These are phyloP conservation scores for Machimus rusticus DNA, from an alignment of 2,888 invertebrate species.

Conservation along the genomic window DNA sequence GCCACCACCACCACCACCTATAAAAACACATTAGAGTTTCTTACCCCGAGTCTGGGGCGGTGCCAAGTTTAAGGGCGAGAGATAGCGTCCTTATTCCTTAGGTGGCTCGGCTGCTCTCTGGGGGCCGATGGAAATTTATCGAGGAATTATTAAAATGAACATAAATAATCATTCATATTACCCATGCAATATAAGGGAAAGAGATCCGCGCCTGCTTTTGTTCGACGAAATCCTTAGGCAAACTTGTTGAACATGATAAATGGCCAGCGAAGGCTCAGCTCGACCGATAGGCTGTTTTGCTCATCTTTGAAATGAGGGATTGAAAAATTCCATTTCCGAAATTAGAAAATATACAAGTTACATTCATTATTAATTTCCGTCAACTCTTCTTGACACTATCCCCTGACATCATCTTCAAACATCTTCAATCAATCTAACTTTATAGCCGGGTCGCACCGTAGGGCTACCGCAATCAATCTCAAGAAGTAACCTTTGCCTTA, in stretches of 20 bases:
- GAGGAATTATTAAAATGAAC: slow-evolving; percentile 16
- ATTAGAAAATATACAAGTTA: background rate
- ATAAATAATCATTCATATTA: slow-evolving; percentile 2
- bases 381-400: slow-evolving; percentile 5
- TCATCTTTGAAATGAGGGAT: background rate
- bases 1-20: background rate
- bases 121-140: background rate
- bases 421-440: slow-evolving; percentile 7
- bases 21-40: background rate
- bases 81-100: background rate
- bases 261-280: background rate
- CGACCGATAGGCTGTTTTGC: background rate
- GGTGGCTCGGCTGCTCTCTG: background rate
- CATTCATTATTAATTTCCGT: slow-evolving; percentile 16
- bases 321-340: background rate
- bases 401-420: slow-evolving; percentile 11
- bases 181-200: background rate
- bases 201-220: background rate
- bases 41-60: background rate
- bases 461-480: slow-evolving; percentile 15
- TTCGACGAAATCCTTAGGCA: background rate
- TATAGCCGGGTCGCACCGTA: background rate
- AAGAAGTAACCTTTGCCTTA: slow-evolving; percentile 1
- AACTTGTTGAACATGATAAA: slow-evolving; percentile 19
- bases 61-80: background rate